Base-by-base conservation (phyloP, 2,888 invertebrate species). In the Sesamia inferens region DNA sequence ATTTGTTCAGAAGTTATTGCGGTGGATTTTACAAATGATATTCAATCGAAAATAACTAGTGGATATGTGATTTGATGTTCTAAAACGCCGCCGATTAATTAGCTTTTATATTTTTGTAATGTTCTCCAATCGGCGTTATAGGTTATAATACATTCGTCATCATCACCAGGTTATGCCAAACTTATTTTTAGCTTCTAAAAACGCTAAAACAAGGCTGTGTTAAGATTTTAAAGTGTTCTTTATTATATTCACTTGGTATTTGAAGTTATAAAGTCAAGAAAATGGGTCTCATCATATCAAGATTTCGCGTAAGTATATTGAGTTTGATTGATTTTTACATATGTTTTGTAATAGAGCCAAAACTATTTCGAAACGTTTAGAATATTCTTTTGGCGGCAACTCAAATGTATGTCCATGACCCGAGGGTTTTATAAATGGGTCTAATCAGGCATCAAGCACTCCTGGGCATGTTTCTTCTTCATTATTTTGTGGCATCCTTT, bases 241-340 rank as follows among this genome's bases (percentile, higher is more conserved):
- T 78, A 85, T 81, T 82, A 86, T 76, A 84, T 83, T 81, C 42
- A 68, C 85, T 78, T 67, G 72, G 73, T 79, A 78, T 71, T 83
- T 82, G 71, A 85, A 84, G 84, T 82, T 74, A 71, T 63, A 70
- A 79, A 83, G 78, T 78, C 80, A 75, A 82, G 85, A 94, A 94
- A 88, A 97, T 97, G 97, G 97, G 97, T 83, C 93, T 97, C 76
- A 96, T 97, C 85, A 94, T 97, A 92, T 97, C 97, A 81, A 97
- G 97, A 96, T 97, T 97, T 95, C 96, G 97, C 92, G 97, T 97
- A 94, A 97, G 97, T 96, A 90, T 77, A 19, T 57, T 69, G 66
- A 78, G n/a, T 62, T 68, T 89, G 87, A 90, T 82, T 81, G 74
- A 91, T 89, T 90, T 88, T 71, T 78, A 74, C 83, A 81, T 82